Conservation (phyloP, 2,797 vertebrate genomes). For the Selene dorsalis region DNA sequence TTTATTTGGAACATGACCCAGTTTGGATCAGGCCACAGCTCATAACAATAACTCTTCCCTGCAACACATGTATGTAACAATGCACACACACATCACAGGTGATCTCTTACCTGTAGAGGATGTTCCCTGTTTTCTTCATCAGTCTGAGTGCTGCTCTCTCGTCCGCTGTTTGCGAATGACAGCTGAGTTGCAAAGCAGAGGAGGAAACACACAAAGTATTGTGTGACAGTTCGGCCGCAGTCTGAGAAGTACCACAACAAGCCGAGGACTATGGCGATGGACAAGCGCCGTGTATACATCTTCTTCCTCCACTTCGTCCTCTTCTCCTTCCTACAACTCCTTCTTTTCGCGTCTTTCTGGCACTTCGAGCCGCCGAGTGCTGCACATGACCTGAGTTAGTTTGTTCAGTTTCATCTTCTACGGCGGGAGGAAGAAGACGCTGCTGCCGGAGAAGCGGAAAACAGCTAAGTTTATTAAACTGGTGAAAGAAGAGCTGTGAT, state of each 20-base stretch:
- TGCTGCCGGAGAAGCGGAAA: background rate
- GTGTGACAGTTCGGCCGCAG: slow-evolving; percentile 59
- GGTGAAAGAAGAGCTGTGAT: slow-evolving; percentile 56
- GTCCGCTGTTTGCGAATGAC: slow-evolving; percentile 20
- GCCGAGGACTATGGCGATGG: slow-evolving; percentile 66
- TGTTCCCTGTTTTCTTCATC: slow-evolving; percentile 58
- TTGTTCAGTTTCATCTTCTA: slow-evolving; percentile 42
- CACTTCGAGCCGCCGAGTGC: background rate
- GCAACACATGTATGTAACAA: background rate
- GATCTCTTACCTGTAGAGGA: slow-evolving; percentile 58
- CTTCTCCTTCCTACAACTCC: background rate
- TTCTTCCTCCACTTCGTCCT: slow-evolving; percentile 15
- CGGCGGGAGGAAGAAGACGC: rapidly evolving
- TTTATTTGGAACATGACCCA: background rate
- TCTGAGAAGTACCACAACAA: slow-evolving; percentile 80
- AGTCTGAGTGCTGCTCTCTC: slow-evolving; percentile 82
- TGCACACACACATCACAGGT: no score
- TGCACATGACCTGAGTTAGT: background rate
- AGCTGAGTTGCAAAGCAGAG: slow-evolving; percentile 57
- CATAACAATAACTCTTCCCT: background rate
- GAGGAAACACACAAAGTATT: slow-evolving; percentile 65
- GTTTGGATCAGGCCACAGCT: no score
- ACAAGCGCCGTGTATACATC: slow-evolving; percentile 76
- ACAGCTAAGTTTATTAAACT: slow-evolving; percentile 47
- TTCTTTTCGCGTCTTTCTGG: background rate